phyloP scores from a whole-genome alignment of 2,113 vertebrate species.

The Hippocampus zosterae region DNA sequence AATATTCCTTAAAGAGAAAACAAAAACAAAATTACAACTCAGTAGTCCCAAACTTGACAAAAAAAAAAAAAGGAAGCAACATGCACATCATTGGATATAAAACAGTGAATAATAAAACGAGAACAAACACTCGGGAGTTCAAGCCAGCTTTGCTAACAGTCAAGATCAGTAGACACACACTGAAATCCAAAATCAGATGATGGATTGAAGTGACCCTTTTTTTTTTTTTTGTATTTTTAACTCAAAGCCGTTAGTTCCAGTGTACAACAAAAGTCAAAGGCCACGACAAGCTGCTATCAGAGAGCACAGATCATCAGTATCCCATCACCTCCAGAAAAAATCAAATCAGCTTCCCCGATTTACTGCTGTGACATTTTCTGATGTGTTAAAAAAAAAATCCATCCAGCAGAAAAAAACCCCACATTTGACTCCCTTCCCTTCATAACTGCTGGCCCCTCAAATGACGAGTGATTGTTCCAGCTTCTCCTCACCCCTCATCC shows the following conservation, averaged over 20 bases:
- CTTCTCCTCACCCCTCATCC: constrained; percentile 1
- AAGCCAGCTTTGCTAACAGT: constrained; percentile 55
- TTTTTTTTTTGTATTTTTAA: neutral
- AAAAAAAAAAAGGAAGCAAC: constrained; percentile 37
- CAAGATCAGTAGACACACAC: constrained; percentile 53
- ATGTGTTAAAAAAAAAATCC: constrained; percentile 28
- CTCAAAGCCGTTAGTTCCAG: constrained; percentile 60
- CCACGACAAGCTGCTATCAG: constrained; percentile 25
- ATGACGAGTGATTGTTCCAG: constrained; percentile 12
- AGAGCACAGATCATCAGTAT: neutral
- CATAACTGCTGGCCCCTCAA: constrained; percentile 6
- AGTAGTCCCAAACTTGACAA: constrained; percentile 71
- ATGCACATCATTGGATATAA: constrained; percentile 51
- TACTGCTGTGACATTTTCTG: constrained; percentile 36
- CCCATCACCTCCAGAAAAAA: neutral
- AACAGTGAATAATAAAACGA: constrained; percentile 41
- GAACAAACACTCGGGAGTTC: constrained; percentile 28
- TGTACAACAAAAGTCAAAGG: constrained; percentile 56
- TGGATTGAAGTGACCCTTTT: constrained; percentile 48
- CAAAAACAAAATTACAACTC: constrained; percentile 55
- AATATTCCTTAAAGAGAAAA: constrained; percentile 40
- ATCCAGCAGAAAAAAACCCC: constrained; percentile 6
- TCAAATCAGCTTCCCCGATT: neutral
- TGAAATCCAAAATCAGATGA: constrained; percentile 39
- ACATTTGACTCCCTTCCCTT: constrained; percentile 4